Evolutionary conservation across 2,113 vertebrate genomes (phyloP), one percentile per base, ranked within the genome.

Genomic region (Pelodiscus sinensis): DNA sequence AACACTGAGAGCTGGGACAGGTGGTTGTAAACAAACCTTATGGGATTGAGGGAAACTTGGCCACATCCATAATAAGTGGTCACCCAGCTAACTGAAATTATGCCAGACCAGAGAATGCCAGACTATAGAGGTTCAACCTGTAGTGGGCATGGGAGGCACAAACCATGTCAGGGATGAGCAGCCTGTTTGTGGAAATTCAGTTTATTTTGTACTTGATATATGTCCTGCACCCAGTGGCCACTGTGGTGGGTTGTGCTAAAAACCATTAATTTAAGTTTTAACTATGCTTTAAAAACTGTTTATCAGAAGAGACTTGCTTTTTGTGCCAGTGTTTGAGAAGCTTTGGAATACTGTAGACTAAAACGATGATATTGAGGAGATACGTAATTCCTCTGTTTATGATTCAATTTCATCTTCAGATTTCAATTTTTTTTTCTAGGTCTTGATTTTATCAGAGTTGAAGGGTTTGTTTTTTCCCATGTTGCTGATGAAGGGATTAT

Each of bases 401-500:
- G 27, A 58, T 79, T 86, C 52, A 65, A 12, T 54, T 94, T 87
- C 92, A 60, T 44, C 22, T 92, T 92, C 92, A n/a, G 38, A 65
- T 8, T 90, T 62, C 8, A 57, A 31, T 29, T 79, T 81, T n/a
- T 84, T 73, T 82, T 71, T 52, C 13, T 79, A 99, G 99, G 94
- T 85, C 95, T 98, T 91, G 98, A 98, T 96, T 99, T 98, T 94
- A 98, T 99, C 95, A 97, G 98, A 38, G 98, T 97, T 2, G 98
- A 99, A 96, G 98, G 98, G 9, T 99, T 98, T 78, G 97, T 99
- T 62, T 98, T 98, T 81, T 98, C 98, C 85, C 98, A 98, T 2
- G 97, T 98, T 93, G 98, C 98, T 12, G 98, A 99, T 65, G 98
- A 98, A 96, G 98, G 98, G 5, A 96, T 99, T 84, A 96, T 99